Base-by-base conservation (phyloP, 2,797 vertebrate genomes). In the Parauchenoglanis punctatus region DNA sequence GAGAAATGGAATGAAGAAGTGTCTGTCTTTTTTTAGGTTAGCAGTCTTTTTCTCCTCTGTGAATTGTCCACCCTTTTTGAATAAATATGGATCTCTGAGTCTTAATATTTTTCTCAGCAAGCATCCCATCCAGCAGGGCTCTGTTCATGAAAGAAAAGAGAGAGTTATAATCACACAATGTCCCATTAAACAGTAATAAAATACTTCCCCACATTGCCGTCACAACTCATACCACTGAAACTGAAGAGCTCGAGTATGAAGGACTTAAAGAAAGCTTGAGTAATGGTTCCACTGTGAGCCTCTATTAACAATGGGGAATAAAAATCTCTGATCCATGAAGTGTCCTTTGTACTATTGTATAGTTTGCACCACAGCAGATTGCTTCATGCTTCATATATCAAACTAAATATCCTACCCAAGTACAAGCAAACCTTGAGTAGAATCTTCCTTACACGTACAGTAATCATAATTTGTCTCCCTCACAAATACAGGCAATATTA, bases 81-180 rank as follows among this genome's bases (percentile, higher is more conserved):
- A 88, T 82, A 78, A 68, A 75, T 68, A 82, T n/a, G 61, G 67
- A 86, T 76, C 44, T 82, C 58, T 28, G 52, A 28, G 73, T 77
- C 67, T 75, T 83, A 49, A 63, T 82, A 54, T 68, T 63, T 76
- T 86, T 70, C 63, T 81, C 85, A 83, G 87, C 49, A 83, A 88
- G 68, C 88, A 78, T 86, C 63, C 73, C 85, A 83, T 88, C 78
- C 88, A 88, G 88, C 85, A 88, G 82, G 70, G 72, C 10, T 88
- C 84, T 84, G 85, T 84, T n/a, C 52, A 70, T 58, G 54, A 82
- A 83, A 75, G n/a, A 63, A 72, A 35, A 61, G 3, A 75, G 20
- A 85, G 23, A 58, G 28, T 20, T 25, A 78, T 20, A 44, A 84
- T 84, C 23, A 56, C 46, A 68, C 63, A 84, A 58, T 28, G 63